Evolutionary conservation across 2,888 invertebrate genomes (phyloP), one percentile per base, ranked within the genome.

Genomic region (Lamellibrachia satsuma): DNA sequence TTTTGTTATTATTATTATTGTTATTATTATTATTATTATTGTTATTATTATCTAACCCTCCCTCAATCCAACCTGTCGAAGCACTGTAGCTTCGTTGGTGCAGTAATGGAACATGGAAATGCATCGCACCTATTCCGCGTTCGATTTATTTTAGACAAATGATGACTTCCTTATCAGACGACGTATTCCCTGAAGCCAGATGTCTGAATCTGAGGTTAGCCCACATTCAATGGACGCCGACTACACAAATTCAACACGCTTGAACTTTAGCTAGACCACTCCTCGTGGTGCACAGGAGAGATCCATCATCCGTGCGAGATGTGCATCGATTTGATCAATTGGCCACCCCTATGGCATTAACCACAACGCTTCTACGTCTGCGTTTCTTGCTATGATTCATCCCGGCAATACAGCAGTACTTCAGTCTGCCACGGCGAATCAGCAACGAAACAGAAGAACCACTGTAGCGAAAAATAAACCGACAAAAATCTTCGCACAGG

Each of bases 251-350:
- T 75, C 75, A 75, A n/a, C 75, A 75, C 6, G 75, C 75, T 75
- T 75, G 75, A 75, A 75, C 22, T 75, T 75, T 75, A 75, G 75
- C 75, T 15, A 75, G 75, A 75, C 75, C 75, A 75, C 75, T 75
- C 75, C 22, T 6, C 75, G 75, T 75, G 75, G 15, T 75, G 75
- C 75, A 75, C 3, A 11, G 22, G 22, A 15, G 22, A 75, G 75
- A 75, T 75, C 22, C 75, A 75, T 75, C 75, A 75, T 75, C 75
- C 75, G 75, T 6, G 75, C 22, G 75, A 11, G 75, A 75, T 75
- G n/a, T 75, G 75, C 75, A 75, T 75, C 75, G 75, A 75, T 75
- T 75, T 75, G 75, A 75, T 75, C 75, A 75, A 75, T 75, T 75
- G 75, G 15, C 75, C 75, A 22, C 75, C 75, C n/a, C 75, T 75